Percentiles rank a stretch among this genome's conserved stretches.
phyloP scores from a whole-genome alignment of 2,797 vertebrate species.

The Oryzias sinensis region DNA sequence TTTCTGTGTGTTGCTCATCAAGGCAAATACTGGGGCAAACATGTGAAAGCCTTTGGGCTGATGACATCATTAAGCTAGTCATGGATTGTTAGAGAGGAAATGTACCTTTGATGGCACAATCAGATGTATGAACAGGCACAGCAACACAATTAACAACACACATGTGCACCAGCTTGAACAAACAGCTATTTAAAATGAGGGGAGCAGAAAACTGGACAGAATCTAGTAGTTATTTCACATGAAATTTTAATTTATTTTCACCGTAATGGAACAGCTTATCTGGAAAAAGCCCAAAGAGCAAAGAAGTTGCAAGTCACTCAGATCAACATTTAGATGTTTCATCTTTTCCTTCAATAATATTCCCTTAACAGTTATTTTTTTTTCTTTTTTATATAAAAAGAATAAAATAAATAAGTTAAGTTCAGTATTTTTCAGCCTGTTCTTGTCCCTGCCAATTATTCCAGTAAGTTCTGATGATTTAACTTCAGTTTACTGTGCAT shows the following conservation, averaged over 20 bases:
- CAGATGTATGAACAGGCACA: constrained; percentile 18
- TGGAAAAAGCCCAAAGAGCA: constrained; percentile 4
- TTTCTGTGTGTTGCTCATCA: constrained; percentile 8
- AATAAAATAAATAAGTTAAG: no score
- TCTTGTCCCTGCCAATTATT: neutral
- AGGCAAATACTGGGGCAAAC: constrained; percentile 12
- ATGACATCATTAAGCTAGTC: constrained; percentile 50
- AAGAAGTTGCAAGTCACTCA: no score
- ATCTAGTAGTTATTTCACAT: constrained; percentile 10
- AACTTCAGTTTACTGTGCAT: neutral
- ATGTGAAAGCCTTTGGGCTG: constrained; percentile 18
- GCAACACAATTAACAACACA: neutral
- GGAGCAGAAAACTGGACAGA: constrained; percentile 18
- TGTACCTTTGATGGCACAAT: constrained; percentile 28
- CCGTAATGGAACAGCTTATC: constrained; percentile 32
- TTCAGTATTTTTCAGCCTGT: no score
- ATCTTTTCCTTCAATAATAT: no score
- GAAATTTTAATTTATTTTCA: constrained; percentile 23
- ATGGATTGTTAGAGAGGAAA: constrained; percentile 69
- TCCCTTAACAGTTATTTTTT: no score
- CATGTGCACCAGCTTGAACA: neutral
- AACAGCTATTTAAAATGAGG: constrained; percentile 8
- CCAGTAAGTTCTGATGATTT: neutral
- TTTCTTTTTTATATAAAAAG: no score
- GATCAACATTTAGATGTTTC: no score